Evolutionary conservation across 2,113 vertebrate genomes (phyloP).

Genomic region (Arvicanthis niloticus): DNA sequence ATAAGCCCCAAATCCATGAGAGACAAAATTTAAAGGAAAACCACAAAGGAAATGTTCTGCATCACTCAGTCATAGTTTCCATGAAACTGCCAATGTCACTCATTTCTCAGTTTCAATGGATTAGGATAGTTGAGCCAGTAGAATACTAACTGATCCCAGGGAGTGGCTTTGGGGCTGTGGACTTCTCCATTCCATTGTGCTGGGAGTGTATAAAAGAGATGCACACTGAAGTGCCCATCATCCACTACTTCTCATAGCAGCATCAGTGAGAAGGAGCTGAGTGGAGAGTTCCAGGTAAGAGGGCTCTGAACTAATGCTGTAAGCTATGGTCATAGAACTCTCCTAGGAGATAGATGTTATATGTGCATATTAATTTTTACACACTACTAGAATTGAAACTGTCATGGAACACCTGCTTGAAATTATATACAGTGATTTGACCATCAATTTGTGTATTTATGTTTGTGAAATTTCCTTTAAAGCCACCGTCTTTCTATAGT

Average conservation of each 20-base stretch:
- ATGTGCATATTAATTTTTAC: background rate
- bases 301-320: background rate
- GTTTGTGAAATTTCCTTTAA: background rate
- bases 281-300: constrained; percentile 51
- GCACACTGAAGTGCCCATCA: background rate
- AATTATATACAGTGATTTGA: constrained; percentile 23
- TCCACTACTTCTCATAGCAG: background rate
- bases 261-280: background rate
- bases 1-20: background rate
- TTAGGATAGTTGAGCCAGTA: constrained; percentile 35
- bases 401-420: background rate
- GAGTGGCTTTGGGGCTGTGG: constrained; percentile 11
- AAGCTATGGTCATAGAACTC: background rate
- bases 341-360: background rate
- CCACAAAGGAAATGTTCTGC: constrained; percentile 4
- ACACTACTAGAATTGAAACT: background rate
- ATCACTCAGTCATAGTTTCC: constrained; percentile 46
- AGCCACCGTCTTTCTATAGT: background rate
- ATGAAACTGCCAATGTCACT: constrained; percentile 48
- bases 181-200: background rate
- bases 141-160: constrained; percentile 30
- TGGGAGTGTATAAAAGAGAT: constrained; percentile 61
- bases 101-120: constrained; percentile 58
- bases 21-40: constrained; percentile 3
- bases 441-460: background rate